phyloP scores from a whole-genome alignment of 1,140 invertebrate genomes.

The Drosophila mauritiana region DNA sequence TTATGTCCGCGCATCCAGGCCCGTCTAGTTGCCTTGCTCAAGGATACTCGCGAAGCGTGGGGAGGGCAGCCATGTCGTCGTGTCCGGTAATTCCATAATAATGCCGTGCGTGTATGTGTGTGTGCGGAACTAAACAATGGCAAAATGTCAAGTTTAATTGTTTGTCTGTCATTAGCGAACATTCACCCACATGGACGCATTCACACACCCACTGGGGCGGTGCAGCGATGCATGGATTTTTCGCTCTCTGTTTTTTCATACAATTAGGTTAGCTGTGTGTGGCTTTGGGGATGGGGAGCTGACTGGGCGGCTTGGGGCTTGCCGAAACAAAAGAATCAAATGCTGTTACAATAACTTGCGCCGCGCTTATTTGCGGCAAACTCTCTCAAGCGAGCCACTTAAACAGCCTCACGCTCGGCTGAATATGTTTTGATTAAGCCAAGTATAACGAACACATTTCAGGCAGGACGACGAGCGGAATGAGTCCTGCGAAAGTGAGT shows the following conservation, averaged over 20 bases:
- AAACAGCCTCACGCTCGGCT: constrained; percentile 79
- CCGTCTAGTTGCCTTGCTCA: constrained; percentile 72
- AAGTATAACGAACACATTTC: constrained; percentile 81
- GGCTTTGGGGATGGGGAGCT: background rate
- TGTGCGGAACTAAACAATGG: constrained; percentile 45
- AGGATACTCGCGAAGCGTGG: constrained; percentile 55
- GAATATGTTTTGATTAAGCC: constrained; percentile 82
- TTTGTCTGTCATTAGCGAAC: constrained; percentile 76
- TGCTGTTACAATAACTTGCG: constrained; percentile 78
- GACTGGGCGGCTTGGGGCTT: background rate
- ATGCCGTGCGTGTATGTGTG: constrained; percentile 1
- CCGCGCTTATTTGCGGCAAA: constrained; percentile 71
- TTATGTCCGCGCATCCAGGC: constrained; percentile 49
- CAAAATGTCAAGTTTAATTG: constrained; percentile 80
- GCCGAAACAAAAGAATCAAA: constrained; percentile 74
- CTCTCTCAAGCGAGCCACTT: constrained; percentile 81
- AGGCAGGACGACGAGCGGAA: constrained; percentile 35
- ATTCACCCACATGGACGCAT: constrained; percentile 11
- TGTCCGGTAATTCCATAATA: background rate
- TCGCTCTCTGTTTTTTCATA: constrained; percentile 63
- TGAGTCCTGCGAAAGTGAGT: constrained; percentile 41
- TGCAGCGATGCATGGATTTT: constrained; percentile 23
- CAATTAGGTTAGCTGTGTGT: constrained; percentile 65
- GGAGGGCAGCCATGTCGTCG: constrained; percentile 42
- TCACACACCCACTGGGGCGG: background rate